Conservation (phyloP, 2,113 vertebrate species). For the Chaetops frenatus region DNA sequence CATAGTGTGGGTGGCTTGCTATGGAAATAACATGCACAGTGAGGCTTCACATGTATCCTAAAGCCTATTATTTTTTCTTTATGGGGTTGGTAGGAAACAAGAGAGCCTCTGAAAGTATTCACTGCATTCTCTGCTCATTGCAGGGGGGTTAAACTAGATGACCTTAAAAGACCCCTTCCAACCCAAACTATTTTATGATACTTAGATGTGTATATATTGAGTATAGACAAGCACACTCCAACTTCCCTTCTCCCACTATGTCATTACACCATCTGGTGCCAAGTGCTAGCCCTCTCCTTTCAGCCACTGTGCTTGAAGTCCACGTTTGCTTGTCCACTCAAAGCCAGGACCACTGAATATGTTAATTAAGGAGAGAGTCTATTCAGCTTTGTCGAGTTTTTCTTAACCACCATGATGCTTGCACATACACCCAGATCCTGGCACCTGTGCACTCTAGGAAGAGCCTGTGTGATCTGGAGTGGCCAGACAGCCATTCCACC, state of each 20-base stretch:
- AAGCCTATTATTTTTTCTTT: not conserved
- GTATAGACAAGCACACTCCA: not conserved
- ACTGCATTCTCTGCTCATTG: not conserved
- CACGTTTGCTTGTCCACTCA: not conserved
- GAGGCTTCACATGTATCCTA: not conserved
- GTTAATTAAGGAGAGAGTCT: not conserved
- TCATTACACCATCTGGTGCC: not conserved
- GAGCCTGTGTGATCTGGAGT: not conserved
- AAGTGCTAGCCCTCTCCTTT: not conserved
- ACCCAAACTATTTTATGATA: not conserved
- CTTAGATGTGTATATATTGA: not conserved
- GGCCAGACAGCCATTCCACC: not conserved
- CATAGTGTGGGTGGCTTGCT: not conserved
- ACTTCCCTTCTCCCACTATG: not conserved
- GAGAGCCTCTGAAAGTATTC: not conserved
- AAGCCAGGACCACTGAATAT: not conserved
- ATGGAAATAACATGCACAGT: not conserved
- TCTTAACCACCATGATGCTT: not conserved
- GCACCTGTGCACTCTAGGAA: not conserved
- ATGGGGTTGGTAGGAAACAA: not conserved
- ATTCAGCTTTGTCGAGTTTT: not conserved
- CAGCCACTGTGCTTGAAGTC: not conserved
- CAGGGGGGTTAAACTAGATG: not conserved
- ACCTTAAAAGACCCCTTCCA: not conserved
- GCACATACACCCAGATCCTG: accelerated